Conservation (phyloP, 2,113 vertebrate species). For the Helogale parvula region DNA sequence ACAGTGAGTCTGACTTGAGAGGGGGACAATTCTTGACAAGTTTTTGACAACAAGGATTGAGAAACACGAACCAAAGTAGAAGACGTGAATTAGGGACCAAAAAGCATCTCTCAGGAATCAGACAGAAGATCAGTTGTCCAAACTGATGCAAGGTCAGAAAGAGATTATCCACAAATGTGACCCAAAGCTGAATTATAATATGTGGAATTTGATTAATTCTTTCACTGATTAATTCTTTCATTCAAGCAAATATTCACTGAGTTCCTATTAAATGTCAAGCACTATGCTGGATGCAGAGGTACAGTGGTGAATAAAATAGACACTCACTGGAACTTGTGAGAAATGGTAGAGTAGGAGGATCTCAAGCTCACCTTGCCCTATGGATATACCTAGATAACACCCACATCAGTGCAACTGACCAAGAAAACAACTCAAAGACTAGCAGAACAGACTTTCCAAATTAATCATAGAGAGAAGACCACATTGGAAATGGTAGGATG, state of each 20-base stretch:
- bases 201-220: not conserved
- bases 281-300: not conserved
- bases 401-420: not conserved
- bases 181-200: conserved; percentile 26
- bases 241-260: conserved; percentile 14
- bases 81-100: not conserved
- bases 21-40: not conserved
- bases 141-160: conserved; percentile 5
- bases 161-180: not conserved
- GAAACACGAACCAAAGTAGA: not conserved
- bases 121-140: not conserved
- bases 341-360: too few species aligned
- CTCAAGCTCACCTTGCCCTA: too few species aligned
- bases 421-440: not conserved
- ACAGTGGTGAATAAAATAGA: not conserved
- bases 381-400: not conserved
- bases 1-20: not conserved
- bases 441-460: not conserved
- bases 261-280: not conserved
- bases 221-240: conserved; percentile 38
- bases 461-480: not conserved
- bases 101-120: not conserved
- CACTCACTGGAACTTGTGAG: not conserved
- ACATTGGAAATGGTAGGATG: not conserved
- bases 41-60: not conserved